These are phyloP conservation scores for Pseudonaja textilis DNA, from an alignment of 2,113 vertebrate species.

Conservation along the genomic window DNA sequence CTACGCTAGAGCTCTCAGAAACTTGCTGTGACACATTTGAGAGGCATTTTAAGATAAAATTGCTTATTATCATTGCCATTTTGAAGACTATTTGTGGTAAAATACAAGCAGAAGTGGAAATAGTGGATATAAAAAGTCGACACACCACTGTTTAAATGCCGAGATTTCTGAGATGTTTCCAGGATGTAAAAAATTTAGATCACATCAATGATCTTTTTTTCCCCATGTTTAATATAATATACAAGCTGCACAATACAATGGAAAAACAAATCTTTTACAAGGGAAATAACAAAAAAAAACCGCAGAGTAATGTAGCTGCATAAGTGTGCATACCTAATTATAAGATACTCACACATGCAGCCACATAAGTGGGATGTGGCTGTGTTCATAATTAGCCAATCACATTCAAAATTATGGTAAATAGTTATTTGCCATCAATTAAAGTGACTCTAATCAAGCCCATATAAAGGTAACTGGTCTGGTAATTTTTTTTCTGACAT, in stretches of 20 bases:
- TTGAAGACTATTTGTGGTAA: neutral
- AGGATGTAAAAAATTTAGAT: neutral
- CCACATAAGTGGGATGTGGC: neutral
- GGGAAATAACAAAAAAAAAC: too few species aligned
- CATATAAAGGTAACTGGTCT: neutral
- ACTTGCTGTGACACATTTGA: neutral
- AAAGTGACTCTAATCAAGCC: neutral
- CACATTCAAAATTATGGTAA: neutral
- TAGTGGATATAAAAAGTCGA: neutral
- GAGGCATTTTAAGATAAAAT: neutral
- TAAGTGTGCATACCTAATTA: too few species aligned
- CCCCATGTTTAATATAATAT: neutral
- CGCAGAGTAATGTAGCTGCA: too few species aligned
- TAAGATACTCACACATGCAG: neutral
- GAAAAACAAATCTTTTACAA: neutral
- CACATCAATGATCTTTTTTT: neutral
- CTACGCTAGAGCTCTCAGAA: neutral
- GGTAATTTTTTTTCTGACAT: neutral
- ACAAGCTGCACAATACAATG: neutral
- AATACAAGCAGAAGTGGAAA: neutral
- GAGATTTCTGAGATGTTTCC: neutral
- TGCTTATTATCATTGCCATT: neutral
- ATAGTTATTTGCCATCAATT: neutral
- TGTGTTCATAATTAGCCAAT: neutral
- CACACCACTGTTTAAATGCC: neutral